Base-by-base conservation (phyloP, 2,888 invertebrate genomes). In the Polyploca ridens region DNA sequence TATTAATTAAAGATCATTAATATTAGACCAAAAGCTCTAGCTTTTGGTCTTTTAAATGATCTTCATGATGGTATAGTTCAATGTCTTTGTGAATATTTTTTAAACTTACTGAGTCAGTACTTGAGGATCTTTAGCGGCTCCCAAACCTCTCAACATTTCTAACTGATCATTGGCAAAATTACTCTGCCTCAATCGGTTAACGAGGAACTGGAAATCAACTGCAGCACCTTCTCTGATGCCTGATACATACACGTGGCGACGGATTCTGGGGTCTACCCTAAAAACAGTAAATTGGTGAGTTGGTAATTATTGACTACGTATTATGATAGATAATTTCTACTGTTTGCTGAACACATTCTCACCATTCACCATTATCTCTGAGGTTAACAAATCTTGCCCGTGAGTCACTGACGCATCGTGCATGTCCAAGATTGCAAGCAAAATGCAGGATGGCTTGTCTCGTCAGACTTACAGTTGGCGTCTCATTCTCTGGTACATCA, bases 381-480 rank as follows among this genome's bases (percentile, higher is more conserved):
- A 89, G 77, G 3, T 71, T 74, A 41, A 77, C 63, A 63, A 90
- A 93, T 71, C 80, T 82, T 1, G 79, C 70, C 58, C 79, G 72
- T 0, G 91, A 89, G 38, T 95, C 91, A 0, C 85, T 73, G 0
- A 95, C 83, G 74, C 97, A 97, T 8, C 87, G 88, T 1, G 83
- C 69, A 57, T 95, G 90, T 3, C 95, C 96, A 61, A 96, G 91
- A 63, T 90, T 90, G 78, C 97, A 97, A 7, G 96, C 95, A 88
- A 96, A 96, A 62, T 94, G 90, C 6, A 96, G 76, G 0, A 95
- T 86, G 62, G 94, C 90, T 13, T 94, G 94, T 5, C 96, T 94
- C 38, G 94, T 94, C 66, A 91, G 75, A 27, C 81, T 90, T 0
- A 70, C 75, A 0, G 93, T 93, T 0, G 90, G 85, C 0, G 84